phyloP scores from a whole-genome alignment of 2,797 vertebrate species.

The Liparis tanakae region DNA sequence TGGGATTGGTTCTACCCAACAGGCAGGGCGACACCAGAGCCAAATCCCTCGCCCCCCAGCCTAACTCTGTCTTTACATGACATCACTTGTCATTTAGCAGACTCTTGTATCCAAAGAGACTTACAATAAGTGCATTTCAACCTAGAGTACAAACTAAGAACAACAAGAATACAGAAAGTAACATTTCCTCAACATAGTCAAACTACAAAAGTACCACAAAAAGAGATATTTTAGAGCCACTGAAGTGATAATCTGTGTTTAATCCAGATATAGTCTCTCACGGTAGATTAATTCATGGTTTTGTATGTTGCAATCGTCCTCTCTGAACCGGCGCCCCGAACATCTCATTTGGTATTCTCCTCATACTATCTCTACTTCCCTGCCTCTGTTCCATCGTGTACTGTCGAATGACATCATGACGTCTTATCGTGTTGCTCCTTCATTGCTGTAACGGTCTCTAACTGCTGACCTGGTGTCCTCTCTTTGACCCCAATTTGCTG shows the following conservation, averaged over 20 bases:
- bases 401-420: conserved; percentile 9
- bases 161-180: too few species aligned
- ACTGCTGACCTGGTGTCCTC: conserved; percentile 25
- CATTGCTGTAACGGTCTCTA: conserved; percentile 16
- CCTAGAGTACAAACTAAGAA: too few species aligned
- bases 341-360: not conserved
- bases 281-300: conserved; percentile 54
- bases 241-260: too few species aligned
- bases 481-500: conserved; percentile 6
- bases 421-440: conserved; percentile 7
- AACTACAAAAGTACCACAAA: too few species aligned
- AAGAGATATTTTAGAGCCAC: too few species aligned
- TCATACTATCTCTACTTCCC: conserved; percentile 10
- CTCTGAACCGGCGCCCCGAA: conserved; percentile 15
- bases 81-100: too few species aligned
- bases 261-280: too few species aligned
- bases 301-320: conserved; percentile 29
- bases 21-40: conserved; percentile 46
- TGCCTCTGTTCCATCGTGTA: conserved; percentile 11
- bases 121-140: too few species aligned
- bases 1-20: conserved; percentile 42
- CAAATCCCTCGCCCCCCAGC: conserved; percentile 54
- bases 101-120: too few species aligned
- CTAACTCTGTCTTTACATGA: too few species aligned
- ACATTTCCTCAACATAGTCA: too few species aligned